Base-by-base conservation (phyloP, 2,888 invertebrate species). In the Torymus tubicola region DNA sequence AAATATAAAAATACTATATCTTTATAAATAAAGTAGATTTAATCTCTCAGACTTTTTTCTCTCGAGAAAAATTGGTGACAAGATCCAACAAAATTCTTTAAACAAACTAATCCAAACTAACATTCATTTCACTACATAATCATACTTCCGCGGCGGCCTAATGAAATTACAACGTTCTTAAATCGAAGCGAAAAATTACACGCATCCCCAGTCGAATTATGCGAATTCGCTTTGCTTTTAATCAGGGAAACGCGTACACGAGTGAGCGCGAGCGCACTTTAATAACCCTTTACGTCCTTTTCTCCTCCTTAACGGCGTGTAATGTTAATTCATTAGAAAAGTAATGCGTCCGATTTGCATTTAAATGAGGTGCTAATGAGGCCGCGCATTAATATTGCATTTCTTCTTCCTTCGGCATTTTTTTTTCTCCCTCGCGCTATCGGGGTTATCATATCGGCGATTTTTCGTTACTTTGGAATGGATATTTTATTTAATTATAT, bases 301-400 rank as follows among this genome's bases (percentile, higher is more conserved):
- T 57, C 57, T 69, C 55, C 42, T 18, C 55, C 14, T 65, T 77
- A 50, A 65, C 58, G 64, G 65, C 75, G 65, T 71, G 71, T 79
- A 79, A 79, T 79, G 68, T 69, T 69, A 69, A 79, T 76, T 78
- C 79, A 79, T 82, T 82, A 79, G 72, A 79, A 82, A 82, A 71
- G 0, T 79, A 79, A 82, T 73, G 53, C 50, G 64, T 12, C 60
- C 24, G 60, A 79, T 79, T 79, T 82, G 65, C 81, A 82, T 82
- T 76, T 79, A 76, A 79, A 82, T 70, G 75, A 75, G 57, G 78
- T 81, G 81, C 64, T 81, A 77, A 78, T 57, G 74, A 74, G 58
- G 60, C 18, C 63, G 53, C 24, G 64, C 60, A 73, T 81, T 77
- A 69, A 77, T 65, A 68, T 77, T 77, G 53, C 53, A 81, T 72